Percentiles rank a stretch among this genome's conserved stretches.
phyloP scores from a whole-genome alignment of 2,888 invertebrate species.

The Mythimna impura region DNA sequence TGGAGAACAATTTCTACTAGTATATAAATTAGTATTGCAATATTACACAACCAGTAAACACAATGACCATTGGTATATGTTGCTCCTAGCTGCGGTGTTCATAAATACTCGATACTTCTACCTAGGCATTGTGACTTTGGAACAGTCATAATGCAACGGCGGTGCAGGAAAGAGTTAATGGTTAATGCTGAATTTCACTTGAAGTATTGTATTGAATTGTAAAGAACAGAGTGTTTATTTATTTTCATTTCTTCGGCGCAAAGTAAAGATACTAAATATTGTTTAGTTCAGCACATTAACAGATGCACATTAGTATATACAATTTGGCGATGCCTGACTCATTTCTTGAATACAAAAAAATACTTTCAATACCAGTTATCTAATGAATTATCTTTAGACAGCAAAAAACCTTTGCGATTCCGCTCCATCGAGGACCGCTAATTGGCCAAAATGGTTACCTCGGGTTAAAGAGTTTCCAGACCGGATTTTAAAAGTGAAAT shows the following conservation, averaged over 20 bases:
- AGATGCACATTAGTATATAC: background rate
- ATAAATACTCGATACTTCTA: background rate
- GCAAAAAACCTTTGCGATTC: constrained; percentile 25
- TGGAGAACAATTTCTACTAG: background rate
- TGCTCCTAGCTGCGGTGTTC: background rate
- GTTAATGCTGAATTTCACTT: background rate
- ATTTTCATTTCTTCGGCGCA: background rate
- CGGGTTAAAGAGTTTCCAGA: constrained; percentile 39
- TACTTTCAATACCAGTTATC: constrained; percentile 15
- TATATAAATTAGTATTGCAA: constrained; percentile 40
- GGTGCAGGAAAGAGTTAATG: background rate
- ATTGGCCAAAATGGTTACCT: constrained; percentile 37
- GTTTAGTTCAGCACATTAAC: background rate
- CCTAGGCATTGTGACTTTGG: background rate
- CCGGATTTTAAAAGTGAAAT: constrained; percentile 68
- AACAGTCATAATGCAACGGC: background rate
- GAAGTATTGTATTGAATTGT: background rate
- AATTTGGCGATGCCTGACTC: constrained; percentile 2
- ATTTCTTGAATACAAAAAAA: constrained; percentile 17
- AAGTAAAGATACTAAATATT: background rate
- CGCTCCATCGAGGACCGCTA: constrained; percentile 14
- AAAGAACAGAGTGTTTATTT: background rate
- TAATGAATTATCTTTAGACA: background rate
- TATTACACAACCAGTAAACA: constrained; percentile 40
- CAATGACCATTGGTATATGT: constrained; percentile 17